Base-by-base conservation (phyloP, 2,888 invertebrate species). In the Ophraella communa region DNA sequence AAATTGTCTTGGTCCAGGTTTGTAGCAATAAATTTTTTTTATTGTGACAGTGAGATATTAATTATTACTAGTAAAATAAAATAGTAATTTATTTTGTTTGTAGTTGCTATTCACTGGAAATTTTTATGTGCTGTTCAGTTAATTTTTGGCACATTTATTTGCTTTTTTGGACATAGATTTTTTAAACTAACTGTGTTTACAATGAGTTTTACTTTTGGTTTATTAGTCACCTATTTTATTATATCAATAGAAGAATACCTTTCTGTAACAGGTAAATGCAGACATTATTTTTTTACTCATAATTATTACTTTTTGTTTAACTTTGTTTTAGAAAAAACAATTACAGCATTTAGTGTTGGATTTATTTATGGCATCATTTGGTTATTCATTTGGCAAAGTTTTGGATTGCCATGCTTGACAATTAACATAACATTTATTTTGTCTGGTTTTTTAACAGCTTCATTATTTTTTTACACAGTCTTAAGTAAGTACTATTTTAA, bases 101-200 rank as follows among this genome's bases (percentile, higher is more conserved):
- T 76, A 86, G 87, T 81, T 64, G 83, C 85, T 62, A 73, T 79
- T 1, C 79, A 84, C 47, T 84, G 86, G 45, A 84, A 85, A 74
- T 63, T 86, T 8, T 74, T 87, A 5, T 87, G 86, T 71, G 86
- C 85, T 0, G 64, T 83, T 1, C 74, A 86, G 23, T 76, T 89
- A 14, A 85, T 90, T 71, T 67, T 88, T 45, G 92, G 92, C 10
- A 47, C 88, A 2, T 85, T 90, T 69, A 74, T 88, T 0, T 86
- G 88, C 66, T 86, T 87, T 77, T 82, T 85, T 58, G 92, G 91
- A 4, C 90, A 91, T 76, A 82, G 83, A 49, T 88, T 85, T 78
- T 88, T 89, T 76, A 87, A 85, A 77, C 82, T 83, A 68, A 87
- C 88, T 74, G 85, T 88, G 81, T 87, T 87, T 73, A 70, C 89